Percentiles rank a stretch among this genome's conserved stretches.
Evolutionary conservation across 2,113 vertebrate species (phyloP).

Genomic region (Trochalopteron elliotii): DNA sequence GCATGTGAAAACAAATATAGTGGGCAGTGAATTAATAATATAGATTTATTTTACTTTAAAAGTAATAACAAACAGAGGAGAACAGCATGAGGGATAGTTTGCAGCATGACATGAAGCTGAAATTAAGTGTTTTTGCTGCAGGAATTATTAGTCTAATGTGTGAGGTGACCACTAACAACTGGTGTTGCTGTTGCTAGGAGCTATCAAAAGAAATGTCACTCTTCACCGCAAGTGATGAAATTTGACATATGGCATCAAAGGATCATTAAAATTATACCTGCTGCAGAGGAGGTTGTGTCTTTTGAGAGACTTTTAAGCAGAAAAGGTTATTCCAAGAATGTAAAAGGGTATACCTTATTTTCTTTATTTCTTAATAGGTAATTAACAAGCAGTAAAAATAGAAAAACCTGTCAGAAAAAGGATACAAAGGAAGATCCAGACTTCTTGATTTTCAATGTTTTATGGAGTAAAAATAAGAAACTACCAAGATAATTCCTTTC

Average conservation of each 20-base stretch:
- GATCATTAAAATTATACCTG: constrained; percentile 91
- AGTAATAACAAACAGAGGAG: neutral
- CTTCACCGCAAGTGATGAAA: constrained; percentile 93
- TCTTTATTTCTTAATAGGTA: constrained; percentile 50
- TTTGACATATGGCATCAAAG: constrained; percentile 98
- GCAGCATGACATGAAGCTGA: constrained; percentile 27
- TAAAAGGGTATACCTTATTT: constrained; percentile 70
- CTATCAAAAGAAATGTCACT: constrained; percentile 90
- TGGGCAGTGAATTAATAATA: neutral
- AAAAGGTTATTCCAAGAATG: constrained; percentile 78
- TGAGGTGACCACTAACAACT: constrained; percentile 55
- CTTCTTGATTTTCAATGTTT: neutral
- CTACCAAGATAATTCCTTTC: neutral
- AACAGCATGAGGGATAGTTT: neutral
- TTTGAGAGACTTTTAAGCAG: constrained; percentile 77
- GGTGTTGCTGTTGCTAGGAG: constrained; percentile 78
- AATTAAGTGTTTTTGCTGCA: constrained; percentile 52
- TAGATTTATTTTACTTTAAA: neutral
- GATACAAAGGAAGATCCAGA: neutral
- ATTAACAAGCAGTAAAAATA: constrained; percentile 46
- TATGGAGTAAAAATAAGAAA: neutral
- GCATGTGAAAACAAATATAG: neutral
- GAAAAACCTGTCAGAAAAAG: neutral
- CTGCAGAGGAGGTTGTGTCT: constrained; percentile 81
- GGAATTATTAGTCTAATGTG: constrained; percentile 54